These are phyloP conservation scores for Montipora cactus DNA, from an alignment of 64 coral and sea anemone species.

Conservation along the genomic window DNA sequence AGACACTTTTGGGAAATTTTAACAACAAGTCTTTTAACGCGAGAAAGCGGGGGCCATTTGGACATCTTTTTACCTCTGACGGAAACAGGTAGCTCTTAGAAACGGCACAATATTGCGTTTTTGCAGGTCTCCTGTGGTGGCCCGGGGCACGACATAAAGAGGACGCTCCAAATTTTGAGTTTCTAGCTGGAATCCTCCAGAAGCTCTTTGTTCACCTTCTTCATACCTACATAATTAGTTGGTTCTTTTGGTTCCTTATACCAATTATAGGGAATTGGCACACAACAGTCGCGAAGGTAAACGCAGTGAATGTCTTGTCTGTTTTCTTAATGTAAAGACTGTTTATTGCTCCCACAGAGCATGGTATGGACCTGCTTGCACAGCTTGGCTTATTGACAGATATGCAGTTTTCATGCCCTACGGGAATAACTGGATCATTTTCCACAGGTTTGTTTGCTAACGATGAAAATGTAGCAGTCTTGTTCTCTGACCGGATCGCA, in stretches of 20 bases:
- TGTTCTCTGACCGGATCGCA: no score
- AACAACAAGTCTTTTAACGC: slow-evolving; percentile 62
- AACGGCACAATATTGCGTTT: background rate
- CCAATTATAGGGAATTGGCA: no score
- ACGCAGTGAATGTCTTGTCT: background rate
- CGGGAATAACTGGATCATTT: slow-evolving; percentile 65
- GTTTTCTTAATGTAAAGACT: background rate
- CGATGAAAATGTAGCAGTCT: no score
- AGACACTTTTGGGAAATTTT: slow-evolving; percentile 92
- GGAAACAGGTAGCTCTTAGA: slow-evolving; percentile 72
- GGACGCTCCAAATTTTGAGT: no score
- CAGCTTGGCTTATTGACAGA: slow-evolving; percentile 89
- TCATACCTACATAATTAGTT: no score
- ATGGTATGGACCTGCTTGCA: slow-evolving; percentile 86
- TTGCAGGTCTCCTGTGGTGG: no score
- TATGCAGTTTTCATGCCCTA: slow-evolving; percentile 90
- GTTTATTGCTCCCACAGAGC: slow-evolving; percentile 43
- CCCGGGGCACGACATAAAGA: no score
- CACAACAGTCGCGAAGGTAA: background rate
- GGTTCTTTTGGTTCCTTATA: no score
- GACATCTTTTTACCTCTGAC: slow-evolving; percentile 90
- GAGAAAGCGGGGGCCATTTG: slow-evolving; percentile 77
- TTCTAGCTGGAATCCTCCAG: no score
- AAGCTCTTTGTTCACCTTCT: no score
- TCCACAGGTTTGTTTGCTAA: slow-evolving; percentile 55